Evolutionary conservation across 2,888 invertebrate species (phyloP), one percentile per base, ranked within the genome.

Genomic region (Xiphydria camelus): DNA sequence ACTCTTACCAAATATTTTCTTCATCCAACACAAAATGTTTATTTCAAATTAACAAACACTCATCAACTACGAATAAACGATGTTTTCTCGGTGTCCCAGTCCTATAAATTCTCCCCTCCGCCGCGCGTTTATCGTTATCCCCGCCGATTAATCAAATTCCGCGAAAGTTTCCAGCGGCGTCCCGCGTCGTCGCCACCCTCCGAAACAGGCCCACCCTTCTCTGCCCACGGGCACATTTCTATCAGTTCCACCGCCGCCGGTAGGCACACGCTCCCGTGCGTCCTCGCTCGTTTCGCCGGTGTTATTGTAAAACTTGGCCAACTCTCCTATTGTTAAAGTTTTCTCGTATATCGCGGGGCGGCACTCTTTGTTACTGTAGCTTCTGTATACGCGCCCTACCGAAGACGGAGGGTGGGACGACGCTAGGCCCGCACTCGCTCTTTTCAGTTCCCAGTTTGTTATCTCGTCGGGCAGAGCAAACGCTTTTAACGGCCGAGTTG

Each of bases 261-360:
- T n/a, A n/a, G n/a, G n/a, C n/a, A n/a, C 4, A 26, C 26, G 26
- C 26, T 14, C 26, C 26, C 14, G 10, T 12, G 14, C 26, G 26
- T 10, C n/a, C n/a, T n/a, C n/a, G 26, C 26, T 26, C 26, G 26
- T 26, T 26, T n/a, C 33, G 22, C 18, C 18, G 19, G 12, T 36
- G 35, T 42, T 42, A 42, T 42, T 42, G 35, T 42, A 37, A 42
- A 42, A 42, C 36, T 42, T 37, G 19, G 35, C 22, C 42, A 26
- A 42, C 36, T 42, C 35, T 36, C 20, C 42, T 34, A 42, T 42
- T 42, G 42, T 42, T 25, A 36, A 42, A 42, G 22, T 42, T 40
- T 42, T 26, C 17, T 15, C 42, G 36, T 42, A 36, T 22, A 42
- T 42, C 26, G 26, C 18, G 17, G 35, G 14, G 22, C 31, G 22